These are phyloP conservation scores for Tamandua tetradactyla DNA, from an alignment of 2,797 vertebrate species.

Conservation along the genomic window DNA sequence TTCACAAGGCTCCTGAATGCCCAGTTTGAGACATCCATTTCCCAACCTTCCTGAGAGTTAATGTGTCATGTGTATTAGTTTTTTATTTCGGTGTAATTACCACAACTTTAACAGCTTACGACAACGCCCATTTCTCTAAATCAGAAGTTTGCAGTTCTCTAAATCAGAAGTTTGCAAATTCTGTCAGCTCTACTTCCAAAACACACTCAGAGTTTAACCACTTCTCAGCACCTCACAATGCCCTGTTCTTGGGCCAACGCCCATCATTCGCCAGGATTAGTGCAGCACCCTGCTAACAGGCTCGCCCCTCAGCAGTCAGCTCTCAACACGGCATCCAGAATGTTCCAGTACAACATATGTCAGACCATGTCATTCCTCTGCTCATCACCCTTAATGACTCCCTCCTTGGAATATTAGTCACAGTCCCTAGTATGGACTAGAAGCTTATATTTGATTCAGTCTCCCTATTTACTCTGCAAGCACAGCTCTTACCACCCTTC, in stretches of 20 bases:
- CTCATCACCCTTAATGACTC: neutral
- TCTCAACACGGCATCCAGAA: neutral
- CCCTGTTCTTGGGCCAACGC: neutral
- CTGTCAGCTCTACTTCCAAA: neutral
- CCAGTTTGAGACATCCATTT: neutral
- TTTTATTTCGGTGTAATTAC: neutral
- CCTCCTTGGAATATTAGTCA: neutral
- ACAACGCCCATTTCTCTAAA: neutral
- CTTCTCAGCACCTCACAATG: neutral
- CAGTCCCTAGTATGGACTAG: neutral
- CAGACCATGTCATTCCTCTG: neutral
- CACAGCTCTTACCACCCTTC: neutral
- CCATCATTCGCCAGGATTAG: neutral
- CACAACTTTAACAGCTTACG: neutral
- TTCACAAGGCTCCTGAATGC: neutral
- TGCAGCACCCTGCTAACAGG: neutral
- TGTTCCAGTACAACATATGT: neutral
- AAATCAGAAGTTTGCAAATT: constrained; percentile 7
- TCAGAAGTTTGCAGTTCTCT: neutral
- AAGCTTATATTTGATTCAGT: neutral
- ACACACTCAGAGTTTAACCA: neutral
- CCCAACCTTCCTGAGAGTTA: neutral
- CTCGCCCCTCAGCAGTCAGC: neutral
- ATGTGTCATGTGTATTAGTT: neutral
- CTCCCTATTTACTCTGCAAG: neutral